Conservation (phyloP, 2,113 vertebrate genomes). For the Epinephelus fuscoguttatus region DNA sequence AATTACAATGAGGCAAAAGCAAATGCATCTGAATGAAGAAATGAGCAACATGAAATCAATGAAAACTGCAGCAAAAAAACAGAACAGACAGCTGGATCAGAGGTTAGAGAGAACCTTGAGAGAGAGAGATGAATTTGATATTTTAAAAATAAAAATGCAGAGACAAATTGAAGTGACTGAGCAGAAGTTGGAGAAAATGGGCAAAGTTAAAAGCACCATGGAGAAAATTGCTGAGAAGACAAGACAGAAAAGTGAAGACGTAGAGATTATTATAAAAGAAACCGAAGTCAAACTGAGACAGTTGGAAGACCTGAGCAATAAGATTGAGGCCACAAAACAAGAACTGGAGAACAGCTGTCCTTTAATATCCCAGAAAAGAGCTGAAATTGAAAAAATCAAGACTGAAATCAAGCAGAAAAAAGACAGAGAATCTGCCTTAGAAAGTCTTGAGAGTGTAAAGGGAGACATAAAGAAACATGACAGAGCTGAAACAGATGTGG, state of each 20-base stretch:
- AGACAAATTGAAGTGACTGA: conserved; percentile 21
- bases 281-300: conserved; percentile 31
- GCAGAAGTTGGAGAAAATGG: conserved; percentile 37
- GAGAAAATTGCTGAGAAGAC: conserved; percentile 24
- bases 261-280: conserved; percentile 16
- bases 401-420: conserved; percentile 9
- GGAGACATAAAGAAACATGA: not conserved
- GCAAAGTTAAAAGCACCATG: conserved; percentile 14
- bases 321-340: conserved; percentile 34
- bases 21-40: conserved; percentile 49
- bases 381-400: conserved; percentile 29
- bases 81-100: conserved; percentile 56
- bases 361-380: conserved; percentile 18
- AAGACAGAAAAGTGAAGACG: conserved; percentile 28
- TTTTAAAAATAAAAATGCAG: conserved; percentile 61
- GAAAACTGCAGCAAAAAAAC: conserved; percentile 50
- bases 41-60: conserved; percentile 25
- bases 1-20: conserved; percentile 16
- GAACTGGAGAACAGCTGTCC: conserved; percentile 2
- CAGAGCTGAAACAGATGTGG: not conserved
- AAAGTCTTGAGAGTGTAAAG: not conserved
- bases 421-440: not conserved
- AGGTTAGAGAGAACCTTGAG: conserved; percentile 50
- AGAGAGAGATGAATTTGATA: conserved; percentile 63
- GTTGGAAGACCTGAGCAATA: conserved; percentile 21